Conservation (phyloP, 2,888 invertebrate genomes). For the Lymantria monacha region DNA sequence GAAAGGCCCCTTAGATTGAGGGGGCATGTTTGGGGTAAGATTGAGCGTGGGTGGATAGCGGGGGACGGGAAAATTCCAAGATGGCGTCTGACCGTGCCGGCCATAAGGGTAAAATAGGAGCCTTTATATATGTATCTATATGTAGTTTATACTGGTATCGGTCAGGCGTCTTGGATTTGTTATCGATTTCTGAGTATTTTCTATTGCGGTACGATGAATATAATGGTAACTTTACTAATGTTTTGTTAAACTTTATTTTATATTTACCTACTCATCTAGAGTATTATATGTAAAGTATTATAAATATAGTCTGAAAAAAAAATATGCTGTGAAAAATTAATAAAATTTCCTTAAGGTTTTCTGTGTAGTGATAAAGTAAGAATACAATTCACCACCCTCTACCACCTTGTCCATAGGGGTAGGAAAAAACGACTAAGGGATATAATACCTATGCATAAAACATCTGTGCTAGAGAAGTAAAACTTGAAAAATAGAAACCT, state of each 20-base stretch:
- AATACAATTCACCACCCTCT: neutral
- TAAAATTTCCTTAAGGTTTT: no score
- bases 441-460: no score
- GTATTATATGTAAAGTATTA: no score
- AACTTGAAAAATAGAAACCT: no score
- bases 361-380: neutral
- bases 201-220: constrained; percentile 5
- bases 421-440: neutral
- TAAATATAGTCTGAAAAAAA: no score
- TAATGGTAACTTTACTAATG: neutral
- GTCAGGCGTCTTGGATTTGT: constrained; percentile 55
- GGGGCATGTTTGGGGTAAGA: constrained; percentile 78
- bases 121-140: constrained; percentile 70
- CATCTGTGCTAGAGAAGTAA: no score
- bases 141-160: constrained; percentile 64
- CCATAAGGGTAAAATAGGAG: constrained; percentile 80
- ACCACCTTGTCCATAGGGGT: neutral
- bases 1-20: constrained; percentile 77
- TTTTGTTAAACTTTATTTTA: no score
- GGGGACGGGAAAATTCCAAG: constrained; percentile 68
- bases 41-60: constrained; percentile 68
- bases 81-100: constrained; percentile 78
- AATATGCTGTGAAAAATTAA: no score
- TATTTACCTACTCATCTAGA: no score
- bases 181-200: constrained; percentile 56